Percentiles rank a stretch among this genome's conserved stretches.
Evolutionary conservation across 2,888 invertebrate genomes (phyloP).

Genomic region (Cordilura impudica): DNA sequence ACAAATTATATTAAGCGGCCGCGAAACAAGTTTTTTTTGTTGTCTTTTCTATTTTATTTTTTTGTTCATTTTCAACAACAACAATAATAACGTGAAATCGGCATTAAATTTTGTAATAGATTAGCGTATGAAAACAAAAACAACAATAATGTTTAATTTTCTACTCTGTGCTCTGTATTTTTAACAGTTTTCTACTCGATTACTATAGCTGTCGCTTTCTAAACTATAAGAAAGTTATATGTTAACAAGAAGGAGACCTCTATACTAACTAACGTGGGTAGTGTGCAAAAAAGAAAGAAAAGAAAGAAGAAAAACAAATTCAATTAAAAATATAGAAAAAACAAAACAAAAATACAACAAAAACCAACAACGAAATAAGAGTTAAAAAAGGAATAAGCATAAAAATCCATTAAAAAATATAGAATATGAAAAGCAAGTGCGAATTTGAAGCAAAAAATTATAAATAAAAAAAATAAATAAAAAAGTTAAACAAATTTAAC

Average conservation of each 20-base stretch:
- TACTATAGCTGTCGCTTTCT: slow-evolving; percentile 63
- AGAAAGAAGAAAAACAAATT: slow-evolving; percentile 34
- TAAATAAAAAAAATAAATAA: slow-evolving; percentile 14
- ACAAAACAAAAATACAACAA: slow-evolving; percentile 50
- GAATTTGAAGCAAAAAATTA: neutral
- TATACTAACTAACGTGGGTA: slow-evolving; percentile 57
- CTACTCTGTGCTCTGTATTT: slow-evolving; percentile 35
- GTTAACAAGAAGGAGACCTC: slow-evolving; percentile 45
- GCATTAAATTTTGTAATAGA: slow-evolving; percentile 68
- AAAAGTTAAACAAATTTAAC: slow-evolving; percentile 14
- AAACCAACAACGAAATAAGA: slow-evolving; percentile 53
- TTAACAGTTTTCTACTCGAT: slow-evolving; percentile 33
- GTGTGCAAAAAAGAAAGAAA: slow-evolving; percentile 57
- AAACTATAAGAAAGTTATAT: slow-evolving; percentile 34
- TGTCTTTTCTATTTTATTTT: slow-evolving; percentile 48
- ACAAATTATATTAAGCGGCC: slow-evolving; percentile 44
- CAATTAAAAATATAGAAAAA: slow-evolving; percentile 53
- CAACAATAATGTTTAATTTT: slow-evolving; percentile 38
- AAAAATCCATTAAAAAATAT: slow-evolving; percentile 21
- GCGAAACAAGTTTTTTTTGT: slow-evolving; percentile 65
- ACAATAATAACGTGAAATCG: slow-evolving; percentile 57
- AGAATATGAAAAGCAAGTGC: slow-evolving; percentile 60
- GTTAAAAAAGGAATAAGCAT: slow-evolving; percentile 45
- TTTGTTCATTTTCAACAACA: slow-evolving; percentile 51
- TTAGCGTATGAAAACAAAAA: slow-evolving; percentile 46